These are phyloP conservation scores for Rhinoraja longicauda DNA, from an alignment of 2,797 vertebrate species.

Conservation along the genomic window DNA sequence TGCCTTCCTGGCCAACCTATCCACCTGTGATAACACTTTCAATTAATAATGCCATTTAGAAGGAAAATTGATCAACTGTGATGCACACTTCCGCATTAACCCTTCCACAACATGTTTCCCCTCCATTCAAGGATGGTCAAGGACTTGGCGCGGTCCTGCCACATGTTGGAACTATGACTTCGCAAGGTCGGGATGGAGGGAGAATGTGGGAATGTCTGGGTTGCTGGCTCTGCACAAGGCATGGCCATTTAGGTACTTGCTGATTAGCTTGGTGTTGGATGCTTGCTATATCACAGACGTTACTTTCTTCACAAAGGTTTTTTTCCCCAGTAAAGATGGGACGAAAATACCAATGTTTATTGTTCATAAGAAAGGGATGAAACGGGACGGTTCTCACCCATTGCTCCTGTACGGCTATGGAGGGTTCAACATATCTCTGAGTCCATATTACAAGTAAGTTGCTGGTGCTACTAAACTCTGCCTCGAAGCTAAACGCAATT, in stretches of 20 bases:
- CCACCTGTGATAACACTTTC: background rate
- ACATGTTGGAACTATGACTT: background rate
- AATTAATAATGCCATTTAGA: background rate
- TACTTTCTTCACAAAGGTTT: slow-evolving; percentile 52
- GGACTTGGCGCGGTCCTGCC: background rate
- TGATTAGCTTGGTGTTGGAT: background rate
- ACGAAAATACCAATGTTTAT: slow-evolving; percentile 68
- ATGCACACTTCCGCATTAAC: too few species aligned
- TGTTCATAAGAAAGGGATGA: slow-evolving; percentile 54
- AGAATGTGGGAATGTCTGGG: background rate
- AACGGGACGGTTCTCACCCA: slow-evolving; percentile 56
- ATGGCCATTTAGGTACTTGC: background rate
- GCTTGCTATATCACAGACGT: background rate
- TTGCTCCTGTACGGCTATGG: slow-evolving; percentile 67
- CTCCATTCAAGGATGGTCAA: background rate
- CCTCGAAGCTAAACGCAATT: too few species aligned
- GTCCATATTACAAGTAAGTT: slow-evolving; percentile 62
- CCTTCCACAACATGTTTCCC: background rate
- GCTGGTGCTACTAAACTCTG: background rate
- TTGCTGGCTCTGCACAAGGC: background rate
- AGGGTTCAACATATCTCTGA: slow-evolving; percentile 62
- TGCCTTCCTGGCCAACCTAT: too few species aligned
- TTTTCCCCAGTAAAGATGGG: slow-evolving; percentile 65
- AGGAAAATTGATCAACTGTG: background rate
- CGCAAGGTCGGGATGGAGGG: background rate